These are phyloP conservation scores for Heteromormyrus szaboi DNA, from an alignment of 2,797 vertebrate genomes.

Conservation along the genomic window DNA sequence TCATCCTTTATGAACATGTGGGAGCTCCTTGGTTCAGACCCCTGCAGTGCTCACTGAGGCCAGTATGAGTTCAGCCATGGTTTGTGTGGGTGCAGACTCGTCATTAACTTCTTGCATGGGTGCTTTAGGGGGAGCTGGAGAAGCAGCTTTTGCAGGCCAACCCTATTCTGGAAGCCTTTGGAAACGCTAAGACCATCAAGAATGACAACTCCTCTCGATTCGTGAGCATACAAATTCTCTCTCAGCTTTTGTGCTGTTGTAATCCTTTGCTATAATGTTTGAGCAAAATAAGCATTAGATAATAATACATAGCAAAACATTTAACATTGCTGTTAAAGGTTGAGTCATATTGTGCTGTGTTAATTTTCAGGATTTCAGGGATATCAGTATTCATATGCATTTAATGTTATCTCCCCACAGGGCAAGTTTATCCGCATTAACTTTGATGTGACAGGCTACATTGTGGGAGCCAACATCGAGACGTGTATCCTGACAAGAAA, in stretches of 20 bases:
- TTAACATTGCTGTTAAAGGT: not conserved
- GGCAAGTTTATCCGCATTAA: slow-evolving; percentile 98
- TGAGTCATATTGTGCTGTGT: not conserved
- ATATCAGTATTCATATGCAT: not conserved
- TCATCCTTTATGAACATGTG: not conserved
- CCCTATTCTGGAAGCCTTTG: slow-evolving; percentile 93
- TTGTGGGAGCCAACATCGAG: slow-evolving; percentile 94
- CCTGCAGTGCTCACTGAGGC: not conserved
- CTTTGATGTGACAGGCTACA: slow-evolving; percentile 93
- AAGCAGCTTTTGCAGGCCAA: slow-evolving; percentile 97
- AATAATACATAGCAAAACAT: not conserved
- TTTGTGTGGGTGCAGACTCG: not conserved
- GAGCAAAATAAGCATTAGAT: not conserved
- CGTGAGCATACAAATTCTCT: slow-evolving; percentile 63
- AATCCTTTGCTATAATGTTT: not conserved
- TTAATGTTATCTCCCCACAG: slow-evolving; percentile 51
- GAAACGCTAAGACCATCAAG: slow-evolving; percentile 97
- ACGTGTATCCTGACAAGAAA: slow-evolving; percentile 83
- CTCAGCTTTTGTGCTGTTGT: not conserved
- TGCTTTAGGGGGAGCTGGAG: slow-evolving; percentile 91
- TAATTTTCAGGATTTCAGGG: not conserved
- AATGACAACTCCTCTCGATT: slow-evolving; percentile 97
- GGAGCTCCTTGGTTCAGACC: not conserved
- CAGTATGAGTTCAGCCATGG: not conserved
- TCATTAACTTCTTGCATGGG: slow-evolving; percentile 18